Percentiles rank a stretch among this genome's conserved stretches.
Evolutionary conservation across 2,797 vertebrate species (phyloP).

Genomic region (Hypotaenidia philippensis): DNA sequence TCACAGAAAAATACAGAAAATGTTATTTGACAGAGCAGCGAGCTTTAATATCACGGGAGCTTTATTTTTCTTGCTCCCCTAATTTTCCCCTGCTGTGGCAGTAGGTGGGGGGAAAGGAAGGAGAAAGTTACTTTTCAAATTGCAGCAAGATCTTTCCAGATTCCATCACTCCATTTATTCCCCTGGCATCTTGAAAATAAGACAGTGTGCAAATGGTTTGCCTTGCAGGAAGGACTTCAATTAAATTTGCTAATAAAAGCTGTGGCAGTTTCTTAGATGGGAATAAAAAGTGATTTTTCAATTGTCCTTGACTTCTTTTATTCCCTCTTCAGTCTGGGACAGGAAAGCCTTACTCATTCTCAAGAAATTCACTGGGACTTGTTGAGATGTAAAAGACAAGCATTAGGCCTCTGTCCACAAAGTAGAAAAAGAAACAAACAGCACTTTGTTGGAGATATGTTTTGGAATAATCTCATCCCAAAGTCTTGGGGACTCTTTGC

Average conservation of each 20-base stretch:
- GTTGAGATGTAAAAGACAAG: background rate
- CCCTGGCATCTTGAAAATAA: conserved; percentile 15
- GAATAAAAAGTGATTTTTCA: background rate
- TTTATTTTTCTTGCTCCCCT: background rate
- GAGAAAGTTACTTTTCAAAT: background rate
- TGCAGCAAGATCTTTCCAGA: conserved; percentile 17
- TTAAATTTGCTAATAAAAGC: conserved; percentile 1
- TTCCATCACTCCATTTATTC: background rate
- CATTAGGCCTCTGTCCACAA: background rate
- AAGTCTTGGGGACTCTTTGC: background rate
- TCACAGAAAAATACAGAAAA: background rate
- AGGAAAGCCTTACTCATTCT: conserved; percentile 27
- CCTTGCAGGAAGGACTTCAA: background rate
- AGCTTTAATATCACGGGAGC: background rate
- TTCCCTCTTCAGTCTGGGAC: background rate
- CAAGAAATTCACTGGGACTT: background rate
- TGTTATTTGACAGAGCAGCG: background rate
- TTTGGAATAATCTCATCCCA: background rate
- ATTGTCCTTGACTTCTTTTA: background rate
- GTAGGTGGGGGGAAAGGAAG: background rate
- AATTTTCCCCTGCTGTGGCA: conserved; percentile 10
- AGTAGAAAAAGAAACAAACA: background rate
- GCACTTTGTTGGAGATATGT: background rate
- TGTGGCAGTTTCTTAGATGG: background rate
- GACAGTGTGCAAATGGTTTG: background rate